These are phyloP conservation scores for Blera fallax DNA, from an alignment of 2,888 invertebrate species.

Conservation along the genomic window DNA sequence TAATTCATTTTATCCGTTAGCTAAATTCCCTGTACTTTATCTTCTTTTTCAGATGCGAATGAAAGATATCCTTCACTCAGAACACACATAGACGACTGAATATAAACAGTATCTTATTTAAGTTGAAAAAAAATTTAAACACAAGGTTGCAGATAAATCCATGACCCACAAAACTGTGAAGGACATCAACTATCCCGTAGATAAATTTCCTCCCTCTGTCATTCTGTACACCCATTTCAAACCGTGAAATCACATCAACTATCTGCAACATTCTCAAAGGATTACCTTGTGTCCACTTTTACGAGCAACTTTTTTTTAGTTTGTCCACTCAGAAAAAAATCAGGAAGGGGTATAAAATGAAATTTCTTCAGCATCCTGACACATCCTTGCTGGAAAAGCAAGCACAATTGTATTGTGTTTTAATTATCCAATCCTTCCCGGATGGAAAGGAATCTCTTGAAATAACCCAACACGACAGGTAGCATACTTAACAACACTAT, in stretches of 20 bases:
- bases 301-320: conserved; percentile 6
- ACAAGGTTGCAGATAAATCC: conserved; percentile 4
- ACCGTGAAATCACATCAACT: conserved; percentile 31
- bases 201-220: background rate
- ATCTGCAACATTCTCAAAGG: conserved; percentile 43
- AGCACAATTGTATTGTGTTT: conserved; percentile 4
- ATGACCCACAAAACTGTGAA: background rate
- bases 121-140: background rate
- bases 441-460: conserved; percentile 12
- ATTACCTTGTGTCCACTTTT: conserved; percentile 27
- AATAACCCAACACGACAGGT: conserved; percentile 8
- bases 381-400: background rate
- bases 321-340: background rate
- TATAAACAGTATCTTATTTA: background rate
- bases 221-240: background rate
- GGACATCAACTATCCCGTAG: background rate
- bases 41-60: background rate
- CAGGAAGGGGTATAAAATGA: conserved; percentile 8
- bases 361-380: conserved; percentile 28
- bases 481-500: conserved; percentile 16
- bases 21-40: background rate
- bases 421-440: conserved; percentile 37
- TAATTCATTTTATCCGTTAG: conserved; percentile 30
- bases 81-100: background rate
- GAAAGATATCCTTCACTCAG: conserved; percentile 5